Base-by-base conservation (phyloP, 2,113 vertebrate genomes). In the Axis porcinus region DNA sequence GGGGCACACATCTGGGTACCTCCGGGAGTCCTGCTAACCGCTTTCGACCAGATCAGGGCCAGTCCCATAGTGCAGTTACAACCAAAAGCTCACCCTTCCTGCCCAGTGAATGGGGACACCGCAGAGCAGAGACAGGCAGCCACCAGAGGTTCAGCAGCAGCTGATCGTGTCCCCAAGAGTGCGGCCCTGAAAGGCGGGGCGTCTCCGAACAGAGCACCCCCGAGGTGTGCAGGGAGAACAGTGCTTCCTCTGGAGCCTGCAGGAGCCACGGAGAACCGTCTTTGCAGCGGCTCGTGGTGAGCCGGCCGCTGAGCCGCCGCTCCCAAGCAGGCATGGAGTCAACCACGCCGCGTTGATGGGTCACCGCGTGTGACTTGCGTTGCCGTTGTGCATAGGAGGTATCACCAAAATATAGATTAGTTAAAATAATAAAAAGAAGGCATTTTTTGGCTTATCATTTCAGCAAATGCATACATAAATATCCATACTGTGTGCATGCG, bases 121-220 rank as follows among this genome's bases (percentile, higher is more conserved):
- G 13, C 33, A 50, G 36, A 62, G 36, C 28, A 15, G 74, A 55
- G 55, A 36, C 57, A 5, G n/a, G 7, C 13, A 27, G 64, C 14
- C 6, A 5, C 45, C 5, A 4, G 7, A 0, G 1, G 21, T 30
- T 96, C 17, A 57, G 58, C 5, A 0, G 54, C 36, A 0, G 76
- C 45, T 21, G 25, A 4, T 7, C 27, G 15, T 28, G 10, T 47
- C 87, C 30, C 50, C 10, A 25, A 74, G 16, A 14, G 12, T 3
- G 17, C 15, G 43, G 33, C 76, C 6, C 36, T 40, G 21, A 5
- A n/a, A 45, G 11, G 14, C 1, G 21, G 11, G 0, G 0, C 7
- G 1, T 50, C 15, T 57, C 4, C 47, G 70, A 78, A 25, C 23
- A 3, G 0, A 47, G 81, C 52, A 30, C 16, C 40, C 40, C n/a